These are phyloP conservation scores for Apostichopus californicus DNA, from an alignment of 35 echinoderm and acorn worm genomes.

Conservation along the genomic window DNA sequence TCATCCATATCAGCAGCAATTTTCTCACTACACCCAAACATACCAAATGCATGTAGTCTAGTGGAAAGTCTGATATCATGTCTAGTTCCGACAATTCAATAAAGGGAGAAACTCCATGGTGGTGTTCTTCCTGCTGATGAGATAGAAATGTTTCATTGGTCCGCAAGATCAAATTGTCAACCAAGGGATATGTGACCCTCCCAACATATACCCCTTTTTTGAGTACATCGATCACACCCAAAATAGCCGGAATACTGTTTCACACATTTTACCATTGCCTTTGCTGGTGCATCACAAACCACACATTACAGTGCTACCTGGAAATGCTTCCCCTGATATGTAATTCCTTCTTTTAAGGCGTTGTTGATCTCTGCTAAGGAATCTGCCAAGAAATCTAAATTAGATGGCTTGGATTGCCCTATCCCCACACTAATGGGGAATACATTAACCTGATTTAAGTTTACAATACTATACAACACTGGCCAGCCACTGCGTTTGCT, in stretches of 20 bases:
- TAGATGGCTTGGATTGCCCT: constrained; percentile 61
- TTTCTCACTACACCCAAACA: constrained; percentile 71
- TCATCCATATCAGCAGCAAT: constrained; percentile 67
- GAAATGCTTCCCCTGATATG: neutral
- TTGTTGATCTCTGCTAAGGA: constrained; percentile 44
- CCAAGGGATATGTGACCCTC: constrained; percentile 67
- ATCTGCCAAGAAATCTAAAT: constrained; percentile 65
- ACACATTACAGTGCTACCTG: constrained; percentile 26
- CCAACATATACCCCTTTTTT: constrained; percentile 64
- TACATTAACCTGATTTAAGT: constrained; percentile 57
- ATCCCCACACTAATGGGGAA: constrained; percentile 59
- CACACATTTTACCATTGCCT: constrained; percentile 47
- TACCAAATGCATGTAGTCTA: constrained; percentile 76
- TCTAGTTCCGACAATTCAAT: neutral
- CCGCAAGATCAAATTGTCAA: constrained; percentile 2
- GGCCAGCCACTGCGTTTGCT: constrained; percentile 51
- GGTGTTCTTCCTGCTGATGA: constrained; percentile 50
- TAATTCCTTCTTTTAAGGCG: constrained; percentile 24
- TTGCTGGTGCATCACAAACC: constrained; percentile 70
- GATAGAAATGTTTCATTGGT: constrained; percentile 53
- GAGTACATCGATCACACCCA: constrained; percentile 73
- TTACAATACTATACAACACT: constrained; percentile 57
- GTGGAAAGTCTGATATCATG: constrained; percentile 61
- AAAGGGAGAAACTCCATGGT: constrained; percentile 25
- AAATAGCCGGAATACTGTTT: constrained; percentile 67